phyloP scores from a whole-genome alignment of 2,888 invertebrate species.

The Apamea monoglypha region DNA sequence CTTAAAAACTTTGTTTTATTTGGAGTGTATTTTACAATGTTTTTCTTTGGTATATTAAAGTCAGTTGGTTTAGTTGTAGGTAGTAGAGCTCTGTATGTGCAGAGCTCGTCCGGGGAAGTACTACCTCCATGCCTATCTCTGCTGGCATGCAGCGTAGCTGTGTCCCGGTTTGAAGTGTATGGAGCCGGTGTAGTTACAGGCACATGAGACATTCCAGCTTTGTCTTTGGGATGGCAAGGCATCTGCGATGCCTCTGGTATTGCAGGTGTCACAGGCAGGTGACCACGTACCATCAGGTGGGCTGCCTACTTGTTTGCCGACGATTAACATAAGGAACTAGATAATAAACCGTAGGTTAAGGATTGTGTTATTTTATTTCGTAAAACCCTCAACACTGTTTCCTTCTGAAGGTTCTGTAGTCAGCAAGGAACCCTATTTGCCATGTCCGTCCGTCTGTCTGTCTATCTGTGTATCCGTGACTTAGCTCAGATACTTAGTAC shows the following conservation, averaged over 20 bases:
- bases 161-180: no score
- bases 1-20: neutral
- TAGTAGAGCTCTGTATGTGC: conserved; percentile 8
- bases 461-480: neutral
- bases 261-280: neutral
- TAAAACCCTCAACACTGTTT: neutral
- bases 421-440: no score
- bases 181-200: neutral
- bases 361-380: neutral
- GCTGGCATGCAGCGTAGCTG: neutral
- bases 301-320: neutral
- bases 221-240: neutral
- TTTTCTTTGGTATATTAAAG: no score
- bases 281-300: no score
- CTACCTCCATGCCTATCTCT: neutral
- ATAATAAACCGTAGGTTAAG: neutral
- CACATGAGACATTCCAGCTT: neutral
- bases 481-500: neutral
- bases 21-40: neutral
- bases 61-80: neutral
- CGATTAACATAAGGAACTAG: neutral
- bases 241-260: neutral
- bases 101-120: conserved; percentile 14
- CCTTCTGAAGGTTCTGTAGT: no score
- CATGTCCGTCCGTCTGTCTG: no score